Conservation (phyloP, 2,888 invertebrate species). For the Spicauda simplicius region DNA sequence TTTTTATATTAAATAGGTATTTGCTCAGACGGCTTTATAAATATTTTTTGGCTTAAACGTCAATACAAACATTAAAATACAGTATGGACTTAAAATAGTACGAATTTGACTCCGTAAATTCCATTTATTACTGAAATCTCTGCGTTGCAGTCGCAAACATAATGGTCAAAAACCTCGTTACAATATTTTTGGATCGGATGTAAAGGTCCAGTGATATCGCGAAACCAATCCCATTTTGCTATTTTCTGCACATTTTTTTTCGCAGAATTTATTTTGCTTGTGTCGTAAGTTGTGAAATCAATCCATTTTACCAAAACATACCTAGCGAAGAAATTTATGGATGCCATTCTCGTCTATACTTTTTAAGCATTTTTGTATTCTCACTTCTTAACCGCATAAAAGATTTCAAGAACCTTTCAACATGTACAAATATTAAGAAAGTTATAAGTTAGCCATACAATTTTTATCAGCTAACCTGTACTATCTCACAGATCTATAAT, state of each 20-base stretch:
- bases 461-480: no score
- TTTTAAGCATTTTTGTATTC: no score
- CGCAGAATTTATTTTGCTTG: background rate
- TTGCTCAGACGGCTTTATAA: no score
- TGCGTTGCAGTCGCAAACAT: constrained; percentile 7
- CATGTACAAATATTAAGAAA: no score
- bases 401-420: no score
- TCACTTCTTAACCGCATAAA: no score
- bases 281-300: background rate
- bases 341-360: no score
- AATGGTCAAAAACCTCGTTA: constrained; percentile 6
- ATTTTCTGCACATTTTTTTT: background rate
- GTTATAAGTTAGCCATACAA: no score
- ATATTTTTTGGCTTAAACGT: background rate
- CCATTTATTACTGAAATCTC: constrained; percentile 7
- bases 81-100: background rate
- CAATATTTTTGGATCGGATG: constrained; percentile 10
- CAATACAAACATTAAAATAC: background rate
- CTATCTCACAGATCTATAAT: no score
- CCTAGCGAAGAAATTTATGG: no score
- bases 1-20: no score
- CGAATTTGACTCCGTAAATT: constrained; percentile 4
- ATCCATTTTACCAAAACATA: background rate
- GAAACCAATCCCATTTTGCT: background rate
- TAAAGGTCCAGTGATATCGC: constrained; percentile 1